A percentile compares a stretch with the other conserved stretches of the same genome.
phyloP scores from a whole-genome alignment of 2,888 invertebrate species.

The Bombyx huttoni region DNA sequence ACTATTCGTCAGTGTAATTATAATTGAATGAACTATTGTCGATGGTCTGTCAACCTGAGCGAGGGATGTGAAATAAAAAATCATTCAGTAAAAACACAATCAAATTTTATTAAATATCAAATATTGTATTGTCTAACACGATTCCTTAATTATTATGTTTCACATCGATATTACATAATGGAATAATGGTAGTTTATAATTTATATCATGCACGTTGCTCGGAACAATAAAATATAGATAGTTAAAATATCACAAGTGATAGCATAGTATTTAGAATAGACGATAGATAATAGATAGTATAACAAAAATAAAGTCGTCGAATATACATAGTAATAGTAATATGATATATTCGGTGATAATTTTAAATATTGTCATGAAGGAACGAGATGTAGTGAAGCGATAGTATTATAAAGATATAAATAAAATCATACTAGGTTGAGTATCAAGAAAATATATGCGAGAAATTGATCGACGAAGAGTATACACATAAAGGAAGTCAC shows the following conservation, averaged over 20 bases:
- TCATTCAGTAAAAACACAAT: conserved; percentile 61
- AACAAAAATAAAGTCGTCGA: not conserved
- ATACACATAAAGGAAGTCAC: conserved; percentile 21
- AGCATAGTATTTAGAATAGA: conserved; percentile 6
- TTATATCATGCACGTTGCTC: conserved; percentile 10
- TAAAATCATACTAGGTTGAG: conserved; percentile 5
- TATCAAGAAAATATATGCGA: not conserved
- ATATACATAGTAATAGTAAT: not conserved
- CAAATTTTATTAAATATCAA: conserved; percentile 72
- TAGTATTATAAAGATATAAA: conserved; percentile 1
- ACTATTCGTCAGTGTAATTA: too few species aligned
- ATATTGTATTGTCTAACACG: conserved; percentile 74
- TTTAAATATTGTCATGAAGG: conserved; percentile 52
- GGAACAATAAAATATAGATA: conserved; percentile 39
- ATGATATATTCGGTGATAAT: conserved; percentile 4
- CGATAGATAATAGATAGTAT: conserved; percentile 6
- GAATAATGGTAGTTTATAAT: conserved; percentile 53
- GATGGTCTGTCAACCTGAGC: too few species aligned
- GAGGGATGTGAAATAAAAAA: conserved; percentile 26
- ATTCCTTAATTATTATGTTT: conserved; percentile 70
- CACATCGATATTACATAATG: conserved; percentile 64
- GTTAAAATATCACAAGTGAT: conserved; percentile 11
- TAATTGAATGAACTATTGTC: too few species aligned
- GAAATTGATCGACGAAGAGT: conserved; percentile 8
- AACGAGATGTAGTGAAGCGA: conserved; percentile 47